Conservation (phyloP, 1,140 invertebrate genomes). For the Apis florea region DNA sequence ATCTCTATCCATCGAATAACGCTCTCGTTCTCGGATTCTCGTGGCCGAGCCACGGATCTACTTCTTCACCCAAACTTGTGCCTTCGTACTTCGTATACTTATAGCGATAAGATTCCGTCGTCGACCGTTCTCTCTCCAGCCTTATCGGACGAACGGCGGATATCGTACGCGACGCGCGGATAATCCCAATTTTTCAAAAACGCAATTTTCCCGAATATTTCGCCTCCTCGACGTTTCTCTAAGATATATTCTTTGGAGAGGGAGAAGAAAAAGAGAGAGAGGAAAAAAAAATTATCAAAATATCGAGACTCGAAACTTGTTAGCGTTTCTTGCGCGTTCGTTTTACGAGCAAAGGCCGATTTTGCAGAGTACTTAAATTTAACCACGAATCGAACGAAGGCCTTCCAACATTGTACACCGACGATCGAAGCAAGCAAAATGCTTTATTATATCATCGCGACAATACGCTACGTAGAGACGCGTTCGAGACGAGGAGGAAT, state of each 20-base stretch:
- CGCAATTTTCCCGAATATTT: no score
- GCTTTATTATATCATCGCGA: background rate
- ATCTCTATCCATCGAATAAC: background rate
- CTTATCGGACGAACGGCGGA: background rate
- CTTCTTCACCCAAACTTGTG: constrained; percentile 35
- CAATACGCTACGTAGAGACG: constrained; percentile 11
- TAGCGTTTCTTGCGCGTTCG: background rate
- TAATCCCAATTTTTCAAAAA: background rate
- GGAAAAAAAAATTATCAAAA: no score
- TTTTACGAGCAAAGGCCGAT: background rate
- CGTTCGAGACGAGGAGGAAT: background rate
- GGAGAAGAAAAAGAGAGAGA: no score
- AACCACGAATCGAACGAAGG: background rate
- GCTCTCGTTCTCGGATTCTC: constrained; percentile 6
- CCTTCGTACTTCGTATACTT: constrained; percentile 41
- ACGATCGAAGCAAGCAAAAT: background rate
- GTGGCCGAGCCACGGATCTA: background rate
- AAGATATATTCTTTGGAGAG: no score
- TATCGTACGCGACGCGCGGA: background rate
- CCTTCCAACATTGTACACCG: background rate
- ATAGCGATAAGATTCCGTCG: constrained; percentile 27
- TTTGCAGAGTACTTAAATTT: constrained; percentile 9
- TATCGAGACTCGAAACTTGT: background rate
- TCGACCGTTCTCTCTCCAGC: background rate
- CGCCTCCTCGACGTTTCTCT: no score